These are phyloP conservation scores for Phylloscopus trochiloides DNA, from an alignment of 2,113 vertebrate species.

Conservation along the genomic window DNA sequence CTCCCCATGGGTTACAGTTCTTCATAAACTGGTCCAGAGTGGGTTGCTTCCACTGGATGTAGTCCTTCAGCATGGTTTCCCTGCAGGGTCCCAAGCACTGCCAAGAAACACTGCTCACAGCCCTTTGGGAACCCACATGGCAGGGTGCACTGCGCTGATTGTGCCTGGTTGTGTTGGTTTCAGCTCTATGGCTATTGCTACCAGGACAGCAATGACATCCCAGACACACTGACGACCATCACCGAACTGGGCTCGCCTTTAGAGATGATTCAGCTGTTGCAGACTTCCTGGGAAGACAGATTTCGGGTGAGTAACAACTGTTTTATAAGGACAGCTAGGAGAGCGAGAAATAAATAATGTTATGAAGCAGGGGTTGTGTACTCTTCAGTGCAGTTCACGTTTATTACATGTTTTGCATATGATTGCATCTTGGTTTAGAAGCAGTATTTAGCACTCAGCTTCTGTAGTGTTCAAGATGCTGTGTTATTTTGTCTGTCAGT, in stretches of 20 bases:
- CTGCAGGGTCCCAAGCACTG: not conserved
- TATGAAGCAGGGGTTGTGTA: not conserved
- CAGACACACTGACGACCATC: slow-evolving; percentile 87
- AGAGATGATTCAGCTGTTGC: slow-evolving; percentile 91
- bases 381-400: not conserved
- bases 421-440: not conserved
- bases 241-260: slow-evolving; percentile 88
- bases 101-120: not conserved
- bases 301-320: slow-evolving; percentile 81
- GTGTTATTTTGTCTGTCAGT: not conserved
- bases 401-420: not conserved
- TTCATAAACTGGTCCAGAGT: not conserved
- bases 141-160: not conserved
- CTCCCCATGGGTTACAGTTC: not conserved
- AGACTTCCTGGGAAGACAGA: slow-evolving; percentile 90
- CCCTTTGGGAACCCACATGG: not conserved
- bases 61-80: not conserved
- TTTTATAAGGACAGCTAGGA: not conserved
- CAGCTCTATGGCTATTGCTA: slow-evolving; percentile 91
- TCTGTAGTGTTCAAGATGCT: not conserved
- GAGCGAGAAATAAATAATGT: not conserved
- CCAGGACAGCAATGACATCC: slow-evolving; percentile 86
- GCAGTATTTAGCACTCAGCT: not conserved
- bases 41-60: no score
- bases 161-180: not conserved